A percentile compares a stretch with the other conserved stretches of the same genome.
phyloP scores from a whole-genome alignment of 2,888 invertebrate species.

The Mesorhabditis spiculigera region DNA sequence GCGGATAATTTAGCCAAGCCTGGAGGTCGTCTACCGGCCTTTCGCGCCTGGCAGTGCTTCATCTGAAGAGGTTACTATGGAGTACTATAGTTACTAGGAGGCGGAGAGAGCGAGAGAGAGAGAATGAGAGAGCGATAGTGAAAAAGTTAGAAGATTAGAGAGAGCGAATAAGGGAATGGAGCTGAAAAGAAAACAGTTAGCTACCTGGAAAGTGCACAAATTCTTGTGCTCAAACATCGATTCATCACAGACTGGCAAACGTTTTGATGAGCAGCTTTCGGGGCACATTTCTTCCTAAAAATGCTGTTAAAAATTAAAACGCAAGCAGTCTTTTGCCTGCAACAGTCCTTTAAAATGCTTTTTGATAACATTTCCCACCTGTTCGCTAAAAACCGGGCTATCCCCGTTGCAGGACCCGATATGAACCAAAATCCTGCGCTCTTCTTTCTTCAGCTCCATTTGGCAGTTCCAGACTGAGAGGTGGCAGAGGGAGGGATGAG shows the following conservation, averaged over 20 bases:
- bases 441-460: conserved; percentile 22
- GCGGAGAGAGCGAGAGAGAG: background rate
- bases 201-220: conserved; percentile 51
- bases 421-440: conserved; percentile 47
- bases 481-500: conserved; percentile 39
- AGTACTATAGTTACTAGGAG: background rate
- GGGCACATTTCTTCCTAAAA: conserved; percentile 14
- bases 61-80: background rate
- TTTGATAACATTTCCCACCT: conserved; percentile 15
- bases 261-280: conserved; percentile 19
- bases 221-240: conserved; percentile 48
- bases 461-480: conserved; percentile 50
- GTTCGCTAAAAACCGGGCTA: conserved; percentile 37
- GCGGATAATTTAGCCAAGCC: background rate
- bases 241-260: conserved; percentile 51
- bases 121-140: background rate
- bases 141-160: conserved; percentile 1
- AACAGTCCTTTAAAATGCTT: background rate
- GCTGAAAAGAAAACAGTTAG: conserved; percentile 26
- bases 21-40: background rate
- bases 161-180: no score
- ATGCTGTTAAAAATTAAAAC: background rate
- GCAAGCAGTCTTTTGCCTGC: conserved; percentile 22
- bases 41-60: background rate
- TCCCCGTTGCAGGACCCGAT: conserved; percentile 40